Evolutionary conservation across 1,140 invertebrate genomes (phyloP), one percentile per base, ranked within the genome.

Genomic region (Cherax quadricarinatus): DNA sequence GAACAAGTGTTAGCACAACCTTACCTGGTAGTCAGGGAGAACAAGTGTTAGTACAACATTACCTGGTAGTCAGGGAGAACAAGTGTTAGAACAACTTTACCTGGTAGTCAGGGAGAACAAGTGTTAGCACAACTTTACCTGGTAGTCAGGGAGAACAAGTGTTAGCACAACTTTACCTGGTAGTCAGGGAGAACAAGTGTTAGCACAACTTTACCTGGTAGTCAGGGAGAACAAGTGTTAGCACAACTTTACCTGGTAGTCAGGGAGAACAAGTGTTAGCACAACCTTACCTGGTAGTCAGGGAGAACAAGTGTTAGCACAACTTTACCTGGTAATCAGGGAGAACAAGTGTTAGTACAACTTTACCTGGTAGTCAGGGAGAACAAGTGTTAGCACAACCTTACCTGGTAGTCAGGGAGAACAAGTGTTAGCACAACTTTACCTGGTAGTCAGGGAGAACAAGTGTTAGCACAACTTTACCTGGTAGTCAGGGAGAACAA

Each of bases 111-210:
- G 14, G 30, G 49, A 14, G 78, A 10, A 18, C 14, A 10, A 41
- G 73, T 78, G 21, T 41, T 41, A 18, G 48, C n/a, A n/a, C n/a
- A n/a, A n/a, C n/a, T n/a, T n/a, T n/a, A n/a, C n/a, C n/a, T n/a
- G n/a, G n/a, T n/a, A n/a, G n/a, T n/a, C n/a, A n/a, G n/a, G n/a
- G n/a, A n/a, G 30, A 41, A 49, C 9, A 18, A 51, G 30, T 6
- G 48, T 24, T 48, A n/a, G n/a, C n/a, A 99, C 98, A 21, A 97
- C 97, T 94, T 95, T 95, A 94, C 95, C 95, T 96, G 94, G 5
- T 1, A 30, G 18, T 30, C n/a, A 18, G n/a, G 57, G 60, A 21
- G 24, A 51, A 41, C 30, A 41, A 41, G 30, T 41, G 66, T 41
- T 12, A 75, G 66, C 16, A n/a, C 4, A 6, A 78, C 0, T 4